phyloP scores from a whole-genome alignment of 2,888 invertebrate species.

The Cataglyphis cursor region DNA sequence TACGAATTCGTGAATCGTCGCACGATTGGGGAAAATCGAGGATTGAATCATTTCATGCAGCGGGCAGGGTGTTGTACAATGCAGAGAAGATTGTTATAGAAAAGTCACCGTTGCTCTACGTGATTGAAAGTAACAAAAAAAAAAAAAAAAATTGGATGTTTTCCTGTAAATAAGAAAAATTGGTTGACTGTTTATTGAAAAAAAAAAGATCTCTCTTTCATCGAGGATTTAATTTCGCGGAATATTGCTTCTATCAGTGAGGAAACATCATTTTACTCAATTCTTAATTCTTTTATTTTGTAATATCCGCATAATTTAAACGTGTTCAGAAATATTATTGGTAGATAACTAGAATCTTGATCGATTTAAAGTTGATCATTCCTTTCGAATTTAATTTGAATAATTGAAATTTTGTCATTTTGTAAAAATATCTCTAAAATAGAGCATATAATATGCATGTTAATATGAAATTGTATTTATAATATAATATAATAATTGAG shows the following conservation, averaged over 20 bases:
- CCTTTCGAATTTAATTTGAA: not conserved
- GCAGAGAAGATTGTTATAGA: not conserved
- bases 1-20: constrained; percentile 32
- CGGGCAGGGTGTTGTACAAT: not conserved
- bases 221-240: constrained; percentile 40
- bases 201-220: constrained; percentile 12
- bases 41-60: constrained; percentile 12
- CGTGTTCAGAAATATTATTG: constrained; percentile 3
- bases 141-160: not conserved
- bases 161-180: not conserved
- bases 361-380: not conserved
- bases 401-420: not conserved
- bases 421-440: not conserved
- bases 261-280: constrained; percentile 25
- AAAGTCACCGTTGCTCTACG: not conserved
- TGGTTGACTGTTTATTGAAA: constrained; percentile 4
- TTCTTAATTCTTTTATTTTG: not conserved
- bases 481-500: not conserved
- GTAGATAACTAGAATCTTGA: not conserved
- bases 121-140: not conserved
- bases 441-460: not conserved
- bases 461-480: not conserved
- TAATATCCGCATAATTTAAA: constrained; percentile 4
- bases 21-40: constrained; percentile 14
- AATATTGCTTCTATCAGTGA: constrained; percentile 8